Conservation (phyloP, 2,888 invertebrate species). For the Cheilosia vernalis region DNA sequence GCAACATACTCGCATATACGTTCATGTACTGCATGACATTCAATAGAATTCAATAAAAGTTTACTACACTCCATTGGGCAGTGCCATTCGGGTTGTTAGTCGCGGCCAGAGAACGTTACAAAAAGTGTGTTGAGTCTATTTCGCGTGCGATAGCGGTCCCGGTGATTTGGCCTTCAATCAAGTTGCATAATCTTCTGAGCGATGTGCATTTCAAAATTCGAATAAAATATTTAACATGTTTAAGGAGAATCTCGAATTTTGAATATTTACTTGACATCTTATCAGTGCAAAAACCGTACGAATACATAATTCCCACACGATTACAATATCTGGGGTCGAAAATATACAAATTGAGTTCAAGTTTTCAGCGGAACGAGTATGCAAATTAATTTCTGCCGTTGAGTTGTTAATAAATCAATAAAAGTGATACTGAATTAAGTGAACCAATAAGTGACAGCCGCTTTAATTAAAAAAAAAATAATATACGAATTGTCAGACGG, state of each 20-base stretch:
- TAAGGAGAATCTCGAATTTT: not conserved
- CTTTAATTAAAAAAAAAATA: not conserved
- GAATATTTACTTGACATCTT: slow-evolving; percentile 3
- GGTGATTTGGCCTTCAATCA: slow-evolving; percentile 56
- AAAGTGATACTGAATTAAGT: not conserved
- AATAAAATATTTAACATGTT: not conserved
- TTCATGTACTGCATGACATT: slow-evolving; percentile 63
- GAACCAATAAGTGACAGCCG: not conserved
- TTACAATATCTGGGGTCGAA: slow-evolving; percentile 5
- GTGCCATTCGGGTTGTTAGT: slow-evolving; percentile 61
- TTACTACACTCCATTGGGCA: slow-evolving; percentile 40
- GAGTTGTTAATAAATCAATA: not conserved
- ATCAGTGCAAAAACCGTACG: not conserved
- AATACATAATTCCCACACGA: not conserved
- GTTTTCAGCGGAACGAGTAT: not conserved
- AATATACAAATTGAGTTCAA: slow-evolving; percentile 40
- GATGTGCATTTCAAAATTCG: slow-evolving; percentile 22
- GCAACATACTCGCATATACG: slow-evolving; percentile 8
- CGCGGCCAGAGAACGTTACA: slow-evolving; percentile 54
- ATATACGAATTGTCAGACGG: not conserved
- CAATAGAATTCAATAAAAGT: slow-evolving; percentile 61
- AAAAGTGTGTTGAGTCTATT: slow-evolving; percentile 26
- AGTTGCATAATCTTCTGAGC: slow-evolving; percentile 26
- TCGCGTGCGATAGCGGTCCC: slow-evolving; percentile 36
- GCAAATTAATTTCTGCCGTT: not conserved